Base-by-base conservation (phyloP, 2,113 vertebrate genomes). In the Alces alces region DNA sequence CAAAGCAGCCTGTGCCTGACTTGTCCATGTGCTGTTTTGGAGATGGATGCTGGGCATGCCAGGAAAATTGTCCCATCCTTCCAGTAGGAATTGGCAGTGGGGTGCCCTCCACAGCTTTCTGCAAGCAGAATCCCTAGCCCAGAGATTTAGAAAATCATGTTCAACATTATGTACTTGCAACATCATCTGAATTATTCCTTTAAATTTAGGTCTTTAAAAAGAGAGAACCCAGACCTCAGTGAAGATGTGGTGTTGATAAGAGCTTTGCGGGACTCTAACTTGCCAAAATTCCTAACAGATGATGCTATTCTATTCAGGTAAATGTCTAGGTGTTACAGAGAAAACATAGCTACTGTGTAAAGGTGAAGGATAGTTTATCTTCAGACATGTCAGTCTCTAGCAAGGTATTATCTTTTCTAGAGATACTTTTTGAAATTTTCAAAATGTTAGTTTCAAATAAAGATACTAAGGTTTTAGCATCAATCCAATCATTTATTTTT, bases 191-290 rank as follows among this genome's bases (percentile, higher is more conserved):
- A 93, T 30, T 57, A 50, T 58, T 95, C 64, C 52, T 97, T 95
- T 97, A 89, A 86, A 92, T 78, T 76, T 98, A 99, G 99, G 50
- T 99, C 99, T 96, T 98, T 99, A 80, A 99, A 99, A 97, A 99
- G 99, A 98, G 99, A 99, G 79, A 99, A 99, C 93, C 99, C 99
- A 61, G 12, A 99, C 55, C 98, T 99, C 60, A 99, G 96, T 97
- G 99, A 99, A 97, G 99, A 99, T 7, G 99, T 99, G 66, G 99
- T 99, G 43, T 98, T 99, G 89, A 99, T 99, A 98, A 98, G 99
- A 98, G 99, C 99, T 25, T 98, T 99, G 96, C 98, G 99, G 95
- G 99, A 99, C 95, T 99, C 99, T 89, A 99, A 99, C 95, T 98
- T 99, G 50, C 99, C 99, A 52, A 99, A 99, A 97, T 99, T 99